Evolutionary conservation across 1,140 invertebrate species (phyloP).

Genomic region (Vanessa tameamea): DNA sequence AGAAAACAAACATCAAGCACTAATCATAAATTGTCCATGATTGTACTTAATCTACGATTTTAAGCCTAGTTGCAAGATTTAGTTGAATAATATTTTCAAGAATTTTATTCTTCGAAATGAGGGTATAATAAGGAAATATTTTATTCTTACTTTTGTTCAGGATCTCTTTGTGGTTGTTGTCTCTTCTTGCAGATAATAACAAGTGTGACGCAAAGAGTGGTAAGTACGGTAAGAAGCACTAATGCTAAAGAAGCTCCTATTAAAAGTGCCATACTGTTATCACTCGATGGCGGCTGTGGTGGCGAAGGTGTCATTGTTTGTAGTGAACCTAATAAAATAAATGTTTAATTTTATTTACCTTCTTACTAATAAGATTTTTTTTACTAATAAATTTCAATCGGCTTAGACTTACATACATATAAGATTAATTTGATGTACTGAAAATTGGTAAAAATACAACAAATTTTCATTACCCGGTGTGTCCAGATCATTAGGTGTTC

Average conservation of each 20-base stretch:
- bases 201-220: slow-evolving; percentile 67
- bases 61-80: too few relatives aligned
- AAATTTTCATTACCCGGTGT: slow-evolving; percentile 56
- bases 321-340: slow-evolving; percentile 55
- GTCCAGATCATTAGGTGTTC: slow-evolving; percentile 61
- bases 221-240: slow-evolving; percentile 65
- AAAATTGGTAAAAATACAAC: too few relatives aligned
- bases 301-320: slow-evolving; percentile 72
- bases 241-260: slow-evolving; percentile 65
- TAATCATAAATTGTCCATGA: too few relatives aligned
- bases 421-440: too few relatives aligned
- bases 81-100: too few relatives aligned
- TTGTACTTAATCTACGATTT: too few relatives aligned
- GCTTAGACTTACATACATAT: too few relatives aligned
- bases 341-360: slow-evolving; percentile 13
- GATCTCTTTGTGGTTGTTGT: slow-evolving; percentile 51
- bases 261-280: slow-evolving; percentile 66
- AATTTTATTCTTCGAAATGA: too few relatives aligned
- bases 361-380: not conserved
- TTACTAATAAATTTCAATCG: too few relatives aligned
- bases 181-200: slow-evolving; percentile 75
- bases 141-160: slow-evolving; percentile 59
- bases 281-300: slow-evolving; percentile 42
- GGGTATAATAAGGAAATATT: not conserved
- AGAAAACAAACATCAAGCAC: not conserved